Base-by-base conservation (phyloP, 2,797 vertebrate genomes). In the Clarias fuscus region DNA sequence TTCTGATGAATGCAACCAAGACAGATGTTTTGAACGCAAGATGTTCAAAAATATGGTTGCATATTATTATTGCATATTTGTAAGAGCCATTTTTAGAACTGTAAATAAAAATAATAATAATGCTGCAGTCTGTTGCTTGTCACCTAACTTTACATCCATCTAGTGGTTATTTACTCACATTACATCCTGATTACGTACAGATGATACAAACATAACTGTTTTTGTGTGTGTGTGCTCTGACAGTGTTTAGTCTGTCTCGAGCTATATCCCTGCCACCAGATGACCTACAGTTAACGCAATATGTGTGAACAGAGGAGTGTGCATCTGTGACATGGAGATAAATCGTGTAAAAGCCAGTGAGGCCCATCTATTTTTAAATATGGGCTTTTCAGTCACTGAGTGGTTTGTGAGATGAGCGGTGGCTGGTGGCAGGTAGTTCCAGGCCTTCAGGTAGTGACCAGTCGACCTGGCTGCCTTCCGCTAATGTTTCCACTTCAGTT, bases 351-450 rank as follows among this genome's bases (percentile, higher is more conserved):
- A 78, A 91, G 89, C 75, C 90, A 64, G 93, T 93, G 93, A 94
- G 90, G 92, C 89, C 91, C 91, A 93, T 95, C 94, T 95, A 91
- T 93, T 92, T 94, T 90, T 92, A 93, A 92, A 94, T 89, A 83
- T 93, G 91, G 92, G 90, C 90, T 93, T 88, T 61, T 82, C 61
- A 88, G 79, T 90, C 86, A 89, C 91, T 90, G 68, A 90, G 94
- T 94, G 94, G 94, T 95, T 95, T 93, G 86, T n/a, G 72, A 81
- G 87, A 92, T 86, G 89, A 87, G 87, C 72, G 48, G 53, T 43
- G 62, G 59, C 76, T 87, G 15, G 68, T 91, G 82, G 86, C 81
- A 81, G 43, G 72, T 56, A 64, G 86, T 90, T 89, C 86, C 71
- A 88, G 91, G 88, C 91, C 91, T 91, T 79, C 64, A 68, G 27